These are phyloP conservation scores for Hedychridium roseum DNA, from an alignment of 2,888 invertebrate genomes.

Conservation along the genomic window DNA sequence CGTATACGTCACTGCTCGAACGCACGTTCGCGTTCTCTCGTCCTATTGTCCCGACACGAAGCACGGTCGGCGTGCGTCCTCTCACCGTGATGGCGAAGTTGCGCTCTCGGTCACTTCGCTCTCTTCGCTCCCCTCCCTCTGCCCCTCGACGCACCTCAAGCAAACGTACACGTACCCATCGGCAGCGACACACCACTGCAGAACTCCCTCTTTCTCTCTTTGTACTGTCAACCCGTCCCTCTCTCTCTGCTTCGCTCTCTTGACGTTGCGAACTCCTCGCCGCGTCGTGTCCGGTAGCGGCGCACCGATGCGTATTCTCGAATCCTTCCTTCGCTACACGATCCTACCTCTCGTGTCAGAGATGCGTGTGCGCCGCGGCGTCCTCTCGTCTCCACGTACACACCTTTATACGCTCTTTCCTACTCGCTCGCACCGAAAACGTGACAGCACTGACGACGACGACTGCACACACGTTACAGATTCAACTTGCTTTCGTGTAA, in stretches of 20 bases:
- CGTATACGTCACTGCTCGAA: conserved; percentile 9
- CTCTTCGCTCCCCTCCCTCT: conserved; percentile 40
- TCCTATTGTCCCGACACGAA: conserved; percentile 15
- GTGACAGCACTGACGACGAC: conserved; percentile 14
- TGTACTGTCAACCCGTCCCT: conserved; percentile 2
- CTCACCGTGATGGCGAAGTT: conserved; percentile 34
- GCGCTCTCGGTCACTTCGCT: conserved; percentile 34
- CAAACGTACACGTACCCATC: too few relatives aligned
- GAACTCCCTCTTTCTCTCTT: too few relatives aligned
- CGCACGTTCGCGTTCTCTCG: conserved; percentile 15
- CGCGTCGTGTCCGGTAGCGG: conserved; percentile 1
- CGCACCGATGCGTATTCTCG: too few relatives aligned
- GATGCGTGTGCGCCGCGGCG: too few relatives aligned
- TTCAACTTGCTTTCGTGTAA: conserved; percentile 28
- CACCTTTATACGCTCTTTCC: not conserved
- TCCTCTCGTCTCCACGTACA: too few relatives aligned
- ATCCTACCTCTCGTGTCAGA: not conserved
- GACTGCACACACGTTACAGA: too few relatives aligned
- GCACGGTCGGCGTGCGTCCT: conserved; percentile 25
- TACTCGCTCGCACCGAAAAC: conserved; percentile 7
- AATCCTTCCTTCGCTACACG: not conserved
- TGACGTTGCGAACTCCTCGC: conserved; percentile 3
- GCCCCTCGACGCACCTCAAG: too few relatives aligned
- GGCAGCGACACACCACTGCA: too few relatives aligned
- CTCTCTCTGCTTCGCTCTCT: conserved; percentile 25